Base-by-base conservation (phyloP, 2,888 invertebrate species). In the Lasiommata megera region DNA sequence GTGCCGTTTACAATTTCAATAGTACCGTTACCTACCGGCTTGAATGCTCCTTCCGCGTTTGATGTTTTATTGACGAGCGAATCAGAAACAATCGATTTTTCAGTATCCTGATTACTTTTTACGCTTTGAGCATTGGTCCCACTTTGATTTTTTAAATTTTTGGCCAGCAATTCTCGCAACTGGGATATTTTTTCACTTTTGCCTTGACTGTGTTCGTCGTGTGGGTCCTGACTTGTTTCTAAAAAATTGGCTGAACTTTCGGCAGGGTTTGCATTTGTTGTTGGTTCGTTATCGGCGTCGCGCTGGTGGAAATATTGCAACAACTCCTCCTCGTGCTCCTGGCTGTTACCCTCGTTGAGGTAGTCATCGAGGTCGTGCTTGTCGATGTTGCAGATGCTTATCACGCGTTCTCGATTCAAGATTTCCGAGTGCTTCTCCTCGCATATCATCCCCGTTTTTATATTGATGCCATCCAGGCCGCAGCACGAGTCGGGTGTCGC, bases 281-380 rank as follows among this genome's bases (percentile, higher is more conserved):
- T 74, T 69, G 80, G 60, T 3, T 70, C 69, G n/a, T 54, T 77
- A 71, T 84, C 82, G 66, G 80, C 78, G 53, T 80, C 78, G 44
- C 79, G 76, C 53, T 93, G 93, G 65, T 93, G 94, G 82, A 96
- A 96, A 86, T 96, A 96, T 84, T 96, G 95, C 79, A 96, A 91
- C 70, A 97, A 84, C 84, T 96, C 96, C 76, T 96, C 96, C 75
- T 96, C 96, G 80, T 96, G 96, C 74, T 95, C 95, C 72, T 95
- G 95, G 75, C 96, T 95, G 73, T 77, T 86, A 63, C 94, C 95
- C 65, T 94, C 94, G 78, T 94, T 94, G 66, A 96, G 89, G 79
- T 96, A 96, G 82, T 96, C 96, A 78, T 96, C 96, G 63, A 96
- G 85, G 63, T 95, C 95, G 80, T 96, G 95, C 70, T 95, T 95